Percentiles rank a stretch among this genome's conserved stretches.
phyloP scores from a whole-genome alignment of 2,888 invertebrate genomes.

The Globia sparganii region DNA sequence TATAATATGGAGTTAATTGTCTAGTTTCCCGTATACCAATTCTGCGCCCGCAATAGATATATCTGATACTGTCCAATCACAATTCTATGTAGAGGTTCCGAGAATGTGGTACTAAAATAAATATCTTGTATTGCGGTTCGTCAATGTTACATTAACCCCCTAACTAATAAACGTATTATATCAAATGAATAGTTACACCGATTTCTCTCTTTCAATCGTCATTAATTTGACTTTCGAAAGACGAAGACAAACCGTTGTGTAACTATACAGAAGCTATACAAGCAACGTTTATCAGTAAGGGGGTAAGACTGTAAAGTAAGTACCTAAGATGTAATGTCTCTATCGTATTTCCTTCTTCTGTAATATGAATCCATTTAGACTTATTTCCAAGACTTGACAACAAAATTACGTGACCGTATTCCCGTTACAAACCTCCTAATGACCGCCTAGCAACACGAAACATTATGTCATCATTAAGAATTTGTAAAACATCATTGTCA shows the following conservation, averaged over 20 bases:
- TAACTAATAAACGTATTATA: no score
- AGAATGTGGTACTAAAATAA: background rate
- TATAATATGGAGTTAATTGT: no score
- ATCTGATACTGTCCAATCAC: background rate
- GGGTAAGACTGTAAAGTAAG: background rate
- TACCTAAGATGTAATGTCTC: background rate
- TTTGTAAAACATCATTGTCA: slow-evolving; percentile 59
- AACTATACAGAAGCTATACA: no score
- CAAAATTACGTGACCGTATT: slow-evolving; percentile 9
- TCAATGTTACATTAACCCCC: background rate
- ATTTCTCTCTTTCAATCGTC: no score
- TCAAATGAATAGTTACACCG: no score
- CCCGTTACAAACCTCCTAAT: slow-evolving; percentile 6
- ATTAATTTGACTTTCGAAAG: no score
- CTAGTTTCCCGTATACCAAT: background rate
- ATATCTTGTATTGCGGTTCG: background rate
- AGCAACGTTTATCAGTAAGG: no score
- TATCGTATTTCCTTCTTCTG: slow-evolving; percentile 7
- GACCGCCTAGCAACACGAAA: slow-evolving; percentile 20
- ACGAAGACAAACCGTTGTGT: no score
- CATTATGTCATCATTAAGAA: slow-evolving; percentile 49
- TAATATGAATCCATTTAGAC: slow-evolving; percentile 10
- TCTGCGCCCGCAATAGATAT: background rate
- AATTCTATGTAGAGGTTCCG: background rate
- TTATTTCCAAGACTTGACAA: slow-evolving; percentile 19